These are phyloP conservation scores for Drosophila longiperda DNA, from an alignment of 2,888 invertebrate genomes.

Conservation along the genomic window DNA sequence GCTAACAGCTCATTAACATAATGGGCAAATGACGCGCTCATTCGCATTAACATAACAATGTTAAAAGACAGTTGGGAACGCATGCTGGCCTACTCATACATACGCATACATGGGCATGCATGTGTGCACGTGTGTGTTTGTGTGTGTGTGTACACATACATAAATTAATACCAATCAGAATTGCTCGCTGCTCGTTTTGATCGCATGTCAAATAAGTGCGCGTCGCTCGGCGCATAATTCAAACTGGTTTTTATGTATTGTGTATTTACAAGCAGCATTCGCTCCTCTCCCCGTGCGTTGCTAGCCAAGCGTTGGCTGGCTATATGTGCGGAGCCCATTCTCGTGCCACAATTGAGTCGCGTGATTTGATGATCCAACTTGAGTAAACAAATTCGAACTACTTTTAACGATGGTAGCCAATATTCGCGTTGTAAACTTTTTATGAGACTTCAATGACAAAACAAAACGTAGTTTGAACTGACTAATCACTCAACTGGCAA, in stretches of 20 bases:
- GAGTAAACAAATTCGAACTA: conserved; percentile 23
- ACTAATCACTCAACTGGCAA: conserved; percentile 1
- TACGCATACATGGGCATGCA: background rate
- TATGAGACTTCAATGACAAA: conserved; percentile 1
- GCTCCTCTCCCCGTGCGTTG: conserved; percentile 49
- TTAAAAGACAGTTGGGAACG: conserved; percentile 53
- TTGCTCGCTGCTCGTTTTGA: conserved; percentile 59
- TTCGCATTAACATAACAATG: conserved; percentile 73
- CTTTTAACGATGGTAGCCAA: background rate
- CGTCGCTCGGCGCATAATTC: conserved; percentile 60
- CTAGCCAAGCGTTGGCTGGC: conserved; percentile 8
- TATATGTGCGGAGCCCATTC: conserved; percentile 6
- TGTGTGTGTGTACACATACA: conserved; percentile 35
- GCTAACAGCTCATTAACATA: conserved; percentile 78
- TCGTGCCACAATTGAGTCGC: conserved; percentile 10
- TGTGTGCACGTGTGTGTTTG: background rate
- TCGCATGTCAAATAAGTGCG: conserved; percentile 73
- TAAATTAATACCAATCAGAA: conserved; percentile 73
- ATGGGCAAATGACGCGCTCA: conserved; percentile 49
- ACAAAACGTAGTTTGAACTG: background rate
- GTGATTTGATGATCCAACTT: conserved; percentile 37
- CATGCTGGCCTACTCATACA: conserved; percentile 7
- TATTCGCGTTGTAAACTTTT: background rate
- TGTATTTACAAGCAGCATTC: conserved; percentile 21
- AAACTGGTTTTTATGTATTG: conserved; percentile 65